Evolutionary conservation across 2,113 vertebrate species (phyloP).

Genomic region (Leuciscus idus): DNA sequence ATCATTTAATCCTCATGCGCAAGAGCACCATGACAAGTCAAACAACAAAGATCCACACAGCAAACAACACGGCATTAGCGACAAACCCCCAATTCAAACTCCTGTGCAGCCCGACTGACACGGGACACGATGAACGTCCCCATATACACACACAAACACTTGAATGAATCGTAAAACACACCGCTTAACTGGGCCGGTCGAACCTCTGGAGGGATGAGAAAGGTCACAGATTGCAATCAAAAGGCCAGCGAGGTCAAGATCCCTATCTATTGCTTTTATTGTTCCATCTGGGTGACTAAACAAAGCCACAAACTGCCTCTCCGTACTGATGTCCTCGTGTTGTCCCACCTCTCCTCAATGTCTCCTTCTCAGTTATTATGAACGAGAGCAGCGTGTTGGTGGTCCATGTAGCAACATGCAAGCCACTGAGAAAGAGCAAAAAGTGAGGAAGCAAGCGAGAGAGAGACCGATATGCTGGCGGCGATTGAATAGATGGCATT

Average conservation of each 20-base stretch:
- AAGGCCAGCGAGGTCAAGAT: constrained; percentile 51
- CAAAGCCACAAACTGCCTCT: constrained; percentile 22
- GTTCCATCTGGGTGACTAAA: background rate
- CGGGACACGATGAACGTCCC: background rate
- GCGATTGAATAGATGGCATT: constrained; percentile 37
- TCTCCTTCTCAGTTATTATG: constrained; percentile 15
- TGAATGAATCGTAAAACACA: constrained; percentile 34
- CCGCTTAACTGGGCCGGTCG: background rate
- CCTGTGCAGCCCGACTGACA: constrained; percentile 17
- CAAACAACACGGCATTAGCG: constrained; percentile 52
- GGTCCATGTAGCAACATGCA: constrained; percentile 45
- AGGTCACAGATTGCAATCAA: constrained; percentile 51
- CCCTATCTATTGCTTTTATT: constrained; percentile 40
- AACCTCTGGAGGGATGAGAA: background rate
- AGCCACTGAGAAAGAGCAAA: constrained; percentile 8
- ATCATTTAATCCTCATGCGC: constrained; percentile 52
- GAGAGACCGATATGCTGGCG: constrained; percentile 2
- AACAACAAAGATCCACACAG: constrained; percentile 55
- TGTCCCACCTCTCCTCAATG: background rate
- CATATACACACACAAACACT: background rate
- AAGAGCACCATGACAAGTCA: constrained; percentile 55
- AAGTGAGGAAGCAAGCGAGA: background rate
- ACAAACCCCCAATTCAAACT: constrained; percentile 1
- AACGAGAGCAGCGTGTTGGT: constrained; percentile 37
- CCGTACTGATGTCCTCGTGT: background rate